Evolutionary conservation across 2,797 vertebrate species (phyloP), one percentile per base, ranked within the genome.

Genomic region (Falco cherrug): DNA sequence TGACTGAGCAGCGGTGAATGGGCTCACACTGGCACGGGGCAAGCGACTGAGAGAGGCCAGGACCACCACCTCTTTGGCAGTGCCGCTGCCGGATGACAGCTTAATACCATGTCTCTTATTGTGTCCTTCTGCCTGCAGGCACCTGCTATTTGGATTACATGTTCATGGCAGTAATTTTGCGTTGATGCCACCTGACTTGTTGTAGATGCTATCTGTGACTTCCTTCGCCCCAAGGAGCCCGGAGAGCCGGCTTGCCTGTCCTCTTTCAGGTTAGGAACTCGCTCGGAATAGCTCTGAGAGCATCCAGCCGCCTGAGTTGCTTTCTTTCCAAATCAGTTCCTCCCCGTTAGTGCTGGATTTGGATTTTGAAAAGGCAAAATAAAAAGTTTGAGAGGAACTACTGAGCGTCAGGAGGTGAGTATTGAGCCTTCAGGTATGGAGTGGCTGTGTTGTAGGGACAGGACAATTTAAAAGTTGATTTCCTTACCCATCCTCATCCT

Each of bases 81-180:
- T 3, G 2, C 31, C 0, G 2, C 19, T 14, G 84, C 53, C 0
- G 1, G 29, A 2, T 54, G 54, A 25, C 5, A 0, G 21, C 67
- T 68, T 37, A 11, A 13, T 31, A 5, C 54, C 18, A 2, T 3
- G 12, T 35, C 59, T 48, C 1, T 0, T 19, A 2, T 8, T 5
- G n/a, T 48, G 76, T 50, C 54, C 51, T 35, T 8, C 73, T 83
- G 71, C 80, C 76, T 50, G 53, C 71, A 22, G 63, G 84, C 16
- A 0, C 24, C 71, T 63, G 80, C 68, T 81, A 2, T 41, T 83
- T 26, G 54, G 31, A n/a, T 91, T n/a, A 33, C 50, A 20, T 4
- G 5, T 67, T 57, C 18, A 2, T 5, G 57, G 8, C 86, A 80
- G 68, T 37, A 13, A n/a, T 84, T 68, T 63, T 33, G 53, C 45